phyloP scores from a whole-genome alignment of 1,140 invertebrate genomes.

The Dendroctonus valens region DNA sequence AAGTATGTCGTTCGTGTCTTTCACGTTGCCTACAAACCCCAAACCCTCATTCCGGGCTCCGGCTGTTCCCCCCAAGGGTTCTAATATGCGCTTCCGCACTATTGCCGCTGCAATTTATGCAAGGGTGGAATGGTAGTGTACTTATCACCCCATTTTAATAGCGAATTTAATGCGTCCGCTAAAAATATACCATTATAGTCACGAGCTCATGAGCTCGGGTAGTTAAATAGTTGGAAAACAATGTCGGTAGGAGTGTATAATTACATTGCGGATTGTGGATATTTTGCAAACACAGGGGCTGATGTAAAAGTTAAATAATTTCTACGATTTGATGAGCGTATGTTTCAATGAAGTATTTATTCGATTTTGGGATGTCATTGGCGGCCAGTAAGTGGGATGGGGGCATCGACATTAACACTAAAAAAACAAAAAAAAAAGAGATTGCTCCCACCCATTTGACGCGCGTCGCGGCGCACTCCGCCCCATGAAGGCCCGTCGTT shows the following conservation, averaged over 20 bases:
- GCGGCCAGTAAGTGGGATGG: conserved; percentile 6
- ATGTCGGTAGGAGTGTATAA: no score
- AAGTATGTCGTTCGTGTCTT: conserved; percentile 1
- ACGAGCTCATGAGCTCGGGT: no score
- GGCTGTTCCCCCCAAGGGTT: conserved; percentile 1
- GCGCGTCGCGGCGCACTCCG: conserved; percentile 27
- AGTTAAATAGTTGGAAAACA: no score
- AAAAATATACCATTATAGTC: neutral
- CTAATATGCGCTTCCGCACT: conserved; percentile 22
- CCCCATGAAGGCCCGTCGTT: conserved; percentile 11
- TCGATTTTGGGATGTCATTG: neutral
- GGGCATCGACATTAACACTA: conserved; percentile 3
- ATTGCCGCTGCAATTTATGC: conserved; percentile 19
- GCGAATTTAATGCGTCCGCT: conserved; percentile 1
- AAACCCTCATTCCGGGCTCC: neutral
- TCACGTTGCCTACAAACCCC: conserved; percentile 3
- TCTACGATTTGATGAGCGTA: no score
- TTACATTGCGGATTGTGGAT: no score
- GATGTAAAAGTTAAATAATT: no score
- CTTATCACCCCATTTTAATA: conserved; percentile 14
- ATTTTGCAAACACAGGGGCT: no score
- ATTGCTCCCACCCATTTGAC: conserved; percentile 7
- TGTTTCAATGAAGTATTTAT: no score
- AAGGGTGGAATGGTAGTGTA: conserved; percentile 14
- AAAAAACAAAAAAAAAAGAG: conserved; percentile 15